These are phyloP conservation scores for Calyptomena viridis DNA, from an alignment of 2,113 vertebrate species.

Conservation along the genomic window DNA sequence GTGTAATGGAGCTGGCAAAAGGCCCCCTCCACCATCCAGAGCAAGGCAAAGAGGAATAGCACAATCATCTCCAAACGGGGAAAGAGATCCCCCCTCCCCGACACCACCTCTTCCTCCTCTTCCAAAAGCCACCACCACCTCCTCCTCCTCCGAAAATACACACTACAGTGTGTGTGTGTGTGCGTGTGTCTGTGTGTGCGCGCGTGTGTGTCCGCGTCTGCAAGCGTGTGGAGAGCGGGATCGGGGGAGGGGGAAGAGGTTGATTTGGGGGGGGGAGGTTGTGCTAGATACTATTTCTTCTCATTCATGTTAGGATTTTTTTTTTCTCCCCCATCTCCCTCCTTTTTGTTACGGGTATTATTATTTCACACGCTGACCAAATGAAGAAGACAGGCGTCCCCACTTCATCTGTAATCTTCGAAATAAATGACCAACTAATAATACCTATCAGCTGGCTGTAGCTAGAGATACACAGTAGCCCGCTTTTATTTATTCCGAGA, in stretches of 20 bases:
- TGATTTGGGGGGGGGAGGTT: neutral
- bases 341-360: constrained; percentile 45
- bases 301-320: constrained; percentile 62
- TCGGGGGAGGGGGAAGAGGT: neutral
- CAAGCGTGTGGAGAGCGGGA: constrained; percentile 5
- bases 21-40: constrained; percentile 84
- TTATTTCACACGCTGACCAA: constrained; percentile 58
- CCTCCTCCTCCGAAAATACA: constrained; percentile 40
- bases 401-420: constrained; percentile 75
- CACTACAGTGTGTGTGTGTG: neutral
- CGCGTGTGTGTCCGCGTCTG: neutral
- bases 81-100: constrained; percentile 72
- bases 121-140: constrained; percentile 33
- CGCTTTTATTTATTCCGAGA: constrained; percentile 77
- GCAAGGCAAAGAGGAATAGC: constrained; percentile 83
- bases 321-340: constrained; percentile 56
- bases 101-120: constrained; percentile 56
- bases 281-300: constrained; percentile 64
- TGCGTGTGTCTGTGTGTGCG: neutral
- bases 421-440: constrained; percentile 68
- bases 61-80: constrained; percentile 87
- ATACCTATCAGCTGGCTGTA: constrained; percentile 54
- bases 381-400: constrained; percentile 65
- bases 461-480: constrained; percentile 64
- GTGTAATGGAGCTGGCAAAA: constrained; percentile 94